These are phyloP conservation scores for Varanus salvator DNA, from an alignment of 2,113 vertebrate species.

Conservation along the genomic window DNA sequence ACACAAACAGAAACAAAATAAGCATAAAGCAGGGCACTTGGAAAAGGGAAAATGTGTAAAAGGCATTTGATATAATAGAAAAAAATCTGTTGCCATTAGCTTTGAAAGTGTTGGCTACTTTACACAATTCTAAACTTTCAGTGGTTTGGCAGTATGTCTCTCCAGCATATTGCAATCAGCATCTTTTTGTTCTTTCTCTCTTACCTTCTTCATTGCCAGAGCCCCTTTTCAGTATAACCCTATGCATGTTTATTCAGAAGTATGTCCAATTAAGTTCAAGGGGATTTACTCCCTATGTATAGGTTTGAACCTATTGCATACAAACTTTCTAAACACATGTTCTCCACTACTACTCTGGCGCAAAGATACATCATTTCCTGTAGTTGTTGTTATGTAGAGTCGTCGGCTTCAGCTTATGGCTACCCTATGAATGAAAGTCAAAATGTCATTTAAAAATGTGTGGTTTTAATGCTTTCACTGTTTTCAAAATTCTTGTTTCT, in stretches of 20 bases:
- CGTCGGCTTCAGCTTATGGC: no score
- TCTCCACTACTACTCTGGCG: neutral
- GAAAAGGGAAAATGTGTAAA: neutral
- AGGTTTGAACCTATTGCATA: no score
- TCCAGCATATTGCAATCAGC: neutral
- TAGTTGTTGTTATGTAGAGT: no score
- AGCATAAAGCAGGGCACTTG: neutral
- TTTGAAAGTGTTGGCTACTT: neutral
- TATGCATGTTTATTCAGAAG: neutral
- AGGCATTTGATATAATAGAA: no score
- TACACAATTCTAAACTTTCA: neutral
- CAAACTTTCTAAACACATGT: neutral
- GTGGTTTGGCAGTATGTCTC: neutral
- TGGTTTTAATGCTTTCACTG: no score
- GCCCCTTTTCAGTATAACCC: no score
- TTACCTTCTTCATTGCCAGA: no score
- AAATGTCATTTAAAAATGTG: no score
- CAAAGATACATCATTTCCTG: neutral
- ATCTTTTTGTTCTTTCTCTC: neutral
- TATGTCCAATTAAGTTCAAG: no score
- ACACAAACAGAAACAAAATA: neutral
- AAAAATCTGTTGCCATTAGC: neutral
- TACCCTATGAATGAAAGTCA: no score
- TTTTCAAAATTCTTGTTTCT: no score
- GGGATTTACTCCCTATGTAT: no score